Percentiles rank a stretch among this genome's conserved stretches.
phyloP scores from a whole-genome alignment of 1,140 invertebrate species.

The Scaptomyza graminum region DNA sequence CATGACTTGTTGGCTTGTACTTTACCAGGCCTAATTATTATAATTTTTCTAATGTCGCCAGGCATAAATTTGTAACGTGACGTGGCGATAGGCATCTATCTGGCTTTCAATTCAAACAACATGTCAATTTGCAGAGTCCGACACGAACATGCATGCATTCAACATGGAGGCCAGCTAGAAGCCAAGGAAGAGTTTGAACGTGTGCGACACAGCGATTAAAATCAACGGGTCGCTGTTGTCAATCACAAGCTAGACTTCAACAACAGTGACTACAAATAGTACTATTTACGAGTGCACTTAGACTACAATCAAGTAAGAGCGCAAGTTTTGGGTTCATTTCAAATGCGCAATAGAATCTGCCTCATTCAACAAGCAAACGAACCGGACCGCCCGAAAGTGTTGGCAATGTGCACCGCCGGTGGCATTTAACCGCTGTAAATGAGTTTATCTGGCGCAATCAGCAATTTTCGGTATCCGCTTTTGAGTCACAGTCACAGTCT shows the following conservation, averaged over 20 bases:
- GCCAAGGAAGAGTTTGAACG: constrained; percentile 39
- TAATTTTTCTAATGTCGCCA: constrained; percentile 76
- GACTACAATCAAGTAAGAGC: neutral
- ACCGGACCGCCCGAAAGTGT: constrained; percentile 72
- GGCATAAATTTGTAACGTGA: constrained; percentile 79
- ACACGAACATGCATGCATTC: constrained; percentile 63
- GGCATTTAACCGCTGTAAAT: constrained; percentile 83
- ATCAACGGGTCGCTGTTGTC: constrained; percentile 67
- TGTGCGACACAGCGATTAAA: constrained; percentile 58
- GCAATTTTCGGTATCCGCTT: constrained; percentile 83
- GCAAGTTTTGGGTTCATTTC: constrained; percentile 26
- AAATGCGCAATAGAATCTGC: constrained; percentile 67
- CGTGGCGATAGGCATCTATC: constrained; percentile 67
- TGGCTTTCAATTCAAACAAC: constrained; percentile 45
- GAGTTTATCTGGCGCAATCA: constrained; percentile 83
- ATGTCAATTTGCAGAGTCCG: constrained; percentile 70
- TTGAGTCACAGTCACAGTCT: constrained; percentile 37
- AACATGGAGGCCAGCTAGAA: constrained; percentile 28
- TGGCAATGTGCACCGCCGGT: constrained; percentile 75
- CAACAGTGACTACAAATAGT: constrained; percentile 1
- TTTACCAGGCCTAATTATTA: constrained; percentile 62
- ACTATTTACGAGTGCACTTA: too few species aligned
- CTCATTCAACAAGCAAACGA: neutral
- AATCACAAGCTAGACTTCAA: constrained; percentile 50
- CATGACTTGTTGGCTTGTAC: constrained; percentile 31